Evolutionary conservation across 1,140 invertebrate species (phyloP).

Genomic region (Gonatopus flavifemur): DNA sequence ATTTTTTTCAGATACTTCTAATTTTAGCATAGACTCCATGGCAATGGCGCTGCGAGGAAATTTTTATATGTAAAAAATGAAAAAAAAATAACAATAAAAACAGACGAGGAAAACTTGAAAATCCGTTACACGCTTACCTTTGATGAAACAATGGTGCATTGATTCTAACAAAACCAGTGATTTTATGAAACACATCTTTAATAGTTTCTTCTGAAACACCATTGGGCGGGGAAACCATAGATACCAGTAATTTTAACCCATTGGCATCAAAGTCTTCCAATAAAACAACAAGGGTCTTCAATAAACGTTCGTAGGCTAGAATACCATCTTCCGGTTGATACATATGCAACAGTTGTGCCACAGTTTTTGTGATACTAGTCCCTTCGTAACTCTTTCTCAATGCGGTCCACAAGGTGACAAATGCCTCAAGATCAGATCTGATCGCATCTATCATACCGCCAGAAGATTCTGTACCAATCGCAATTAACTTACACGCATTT

Average conservation of each 20-base stretch:
- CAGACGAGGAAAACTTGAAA: too few relatives aligned
- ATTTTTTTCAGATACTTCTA: too few relatives aligned
- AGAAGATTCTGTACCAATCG: too few relatives aligned
- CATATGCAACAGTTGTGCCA: conserved; percentile 39
- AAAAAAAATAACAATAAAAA: too few relatives aligned
- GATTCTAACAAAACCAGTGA: conserved; percentile 32
- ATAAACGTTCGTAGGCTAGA: conserved; percentile 36
- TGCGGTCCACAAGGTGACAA: conserved; percentile 37
- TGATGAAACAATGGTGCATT: conserved; percentile 28
- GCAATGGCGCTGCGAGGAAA: too few relatives aligned
- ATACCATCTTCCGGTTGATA: conserved; percentile 47
- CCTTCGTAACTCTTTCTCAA: conserved; percentile 34
- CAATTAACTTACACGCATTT: too few relatives aligned
- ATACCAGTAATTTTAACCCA: conserved; percentile 36
- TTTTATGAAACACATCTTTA: conserved; percentile 36
- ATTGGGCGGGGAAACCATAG: conserved; percentile 42
- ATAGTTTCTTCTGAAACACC: conserved; percentile 28
- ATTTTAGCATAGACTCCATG: too few relatives aligned
- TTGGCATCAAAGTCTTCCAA: conserved; percentile 37
- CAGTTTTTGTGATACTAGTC: conserved; percentile 35
- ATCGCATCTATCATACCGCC: too few relatives aligned
- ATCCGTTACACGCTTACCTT: conserved; percentile 14
- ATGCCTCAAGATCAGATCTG: too few relatives aligned
- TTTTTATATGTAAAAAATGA: too few relatives aligned
- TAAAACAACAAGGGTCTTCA: conserved; percentile 34